These are phyloP conservation scores for Vanessa atalanta DNA, from an alignment of 1,140 invertebrate genomes.

Conservation along the genomic window DNA sequence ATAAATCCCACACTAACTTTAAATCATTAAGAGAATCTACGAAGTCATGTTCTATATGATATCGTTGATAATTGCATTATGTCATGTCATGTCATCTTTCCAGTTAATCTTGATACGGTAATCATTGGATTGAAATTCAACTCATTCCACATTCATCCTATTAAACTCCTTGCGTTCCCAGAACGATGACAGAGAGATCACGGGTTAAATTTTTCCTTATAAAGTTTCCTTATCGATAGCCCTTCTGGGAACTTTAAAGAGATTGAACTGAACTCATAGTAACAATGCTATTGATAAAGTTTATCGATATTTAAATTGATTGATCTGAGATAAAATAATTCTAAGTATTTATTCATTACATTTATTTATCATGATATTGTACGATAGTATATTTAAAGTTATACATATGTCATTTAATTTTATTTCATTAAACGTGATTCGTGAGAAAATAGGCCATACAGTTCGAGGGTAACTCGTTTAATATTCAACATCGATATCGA, in stretches of 20 bases:
- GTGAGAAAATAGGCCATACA: too few species aligned
- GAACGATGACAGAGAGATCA: neutral
- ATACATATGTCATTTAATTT: too few species aligned
- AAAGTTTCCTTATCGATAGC: conserved; percentile 8
- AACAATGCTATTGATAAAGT: neutral
- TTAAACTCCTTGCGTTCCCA: neutral
- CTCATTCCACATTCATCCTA: conserved; percentile 6
- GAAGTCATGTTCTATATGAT: too few species aligned
- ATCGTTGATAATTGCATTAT: neutral
- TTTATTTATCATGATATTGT: too few species aligned
- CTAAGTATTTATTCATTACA: neutral
- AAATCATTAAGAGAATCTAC: too few species aligned
- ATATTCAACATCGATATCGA: too few species aligned
- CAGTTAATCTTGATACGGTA: neutral
- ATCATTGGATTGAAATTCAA: conserved; percentile 5
- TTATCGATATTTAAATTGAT: neutral
- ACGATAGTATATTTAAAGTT: too few species aligned
- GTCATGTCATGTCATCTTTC: neutral
- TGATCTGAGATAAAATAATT: neutral
- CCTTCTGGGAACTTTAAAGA: neutral
- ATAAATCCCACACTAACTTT: too few species aligned
- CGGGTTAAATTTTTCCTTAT: conserved; percentile 9
- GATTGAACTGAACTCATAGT: neutral
- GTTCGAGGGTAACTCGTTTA: too few species aligned
- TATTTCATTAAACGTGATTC: too few species aligned